Evolutionary conservation across 2,797 vertebrate species (phyloP), one percentile per base, ranked within the genome.

Genomic region (Gymnocypris eckloni): DNA sequence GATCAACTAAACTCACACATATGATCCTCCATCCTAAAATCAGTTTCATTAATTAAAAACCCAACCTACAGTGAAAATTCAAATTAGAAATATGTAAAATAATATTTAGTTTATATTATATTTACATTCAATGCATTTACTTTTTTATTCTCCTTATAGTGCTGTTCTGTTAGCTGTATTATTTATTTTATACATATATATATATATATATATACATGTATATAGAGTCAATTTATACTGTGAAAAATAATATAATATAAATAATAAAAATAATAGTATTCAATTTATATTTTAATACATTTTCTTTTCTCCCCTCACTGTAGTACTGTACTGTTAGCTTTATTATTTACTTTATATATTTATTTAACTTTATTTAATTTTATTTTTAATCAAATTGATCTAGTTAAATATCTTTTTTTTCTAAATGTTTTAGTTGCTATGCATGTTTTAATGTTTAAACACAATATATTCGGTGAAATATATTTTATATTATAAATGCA

Each of bases 1-100:
- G 41, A 66, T 71, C 69, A 9, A 11, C 20, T 70, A 9, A 39
- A 72, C n/a, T 13, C 20, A 20, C 52, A 20, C 20, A 20, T 54
- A 54, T 56, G 54, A 56, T 22, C 3, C 56, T 8, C 18, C 7
- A 41, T 22, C 12, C 12, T 72, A 72, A 45, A 43, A 15, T 71
- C 10, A 0, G 1, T 9, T 28, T 18, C 12, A 16, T 7, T 22
- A 0, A 6, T 4, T 4, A 0, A 48, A 28, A 28, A 56, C 2
- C 2, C 72, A 25, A 56, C 12, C 10, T 59, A n/a, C 7, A 20
- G 3, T 56, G 0, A 56, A 13, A 33, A 28, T 39, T 16, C 41
- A 9, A 41, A 37, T 22, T 56, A 82, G 18, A 15, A 15, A 56
- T 56, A 56, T 56, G 8, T 56, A 1, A 56, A 56, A n/a, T n/a